These are phyloP conservation scores for Pterostichus madidus DNA, from an alignment of 2,888 invertebrate species.

Conservation along the genomic window DNA sequence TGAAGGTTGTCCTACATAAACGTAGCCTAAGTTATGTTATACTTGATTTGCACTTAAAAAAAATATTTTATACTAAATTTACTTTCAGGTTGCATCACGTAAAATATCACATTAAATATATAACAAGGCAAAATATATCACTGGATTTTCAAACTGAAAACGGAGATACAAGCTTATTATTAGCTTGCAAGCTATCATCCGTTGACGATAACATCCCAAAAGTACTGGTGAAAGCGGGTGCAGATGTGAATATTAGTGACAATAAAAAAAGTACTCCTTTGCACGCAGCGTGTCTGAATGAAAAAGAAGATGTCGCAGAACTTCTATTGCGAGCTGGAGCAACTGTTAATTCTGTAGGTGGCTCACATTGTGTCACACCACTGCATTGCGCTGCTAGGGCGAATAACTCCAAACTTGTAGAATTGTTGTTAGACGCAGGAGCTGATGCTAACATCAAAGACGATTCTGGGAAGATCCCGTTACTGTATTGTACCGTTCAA, in stretches of 20 bases:
- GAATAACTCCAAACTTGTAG: neutral
- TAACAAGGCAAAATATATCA: too few relatives aligned
- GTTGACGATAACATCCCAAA: neutral
- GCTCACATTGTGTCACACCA: neutral
- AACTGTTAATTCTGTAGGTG: neutral
- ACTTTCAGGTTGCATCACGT: too few relatives aligned
- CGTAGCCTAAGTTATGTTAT: too few relatives aligned
- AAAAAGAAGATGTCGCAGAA: neutral
- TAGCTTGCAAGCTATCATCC: too few relatives aligned
- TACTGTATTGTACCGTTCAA: neutral
- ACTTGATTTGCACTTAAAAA: too few relatives aligned
- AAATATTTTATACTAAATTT: too few relatives aligned
- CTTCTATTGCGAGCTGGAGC: too few relatives aligned
- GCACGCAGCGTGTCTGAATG: neutral
- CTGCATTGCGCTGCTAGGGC: neutral
- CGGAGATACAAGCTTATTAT: too few relatives aligned
- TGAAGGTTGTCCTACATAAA: too few relatives aligned
- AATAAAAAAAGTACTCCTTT: neutral
- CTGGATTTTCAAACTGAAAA: too few relatives aligned
- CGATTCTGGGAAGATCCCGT: neutral
- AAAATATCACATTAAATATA: too few relatives aligned
- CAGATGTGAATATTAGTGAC: neutral
- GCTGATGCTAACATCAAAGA: neutral
- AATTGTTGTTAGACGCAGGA: neutral
- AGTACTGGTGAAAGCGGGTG: neutral